Evolutionary conservation across 2,888 invertebrate species (phyloP), one percentile per base, ranked within the genome.

Genomic region (Artemia sp.): DNA sequence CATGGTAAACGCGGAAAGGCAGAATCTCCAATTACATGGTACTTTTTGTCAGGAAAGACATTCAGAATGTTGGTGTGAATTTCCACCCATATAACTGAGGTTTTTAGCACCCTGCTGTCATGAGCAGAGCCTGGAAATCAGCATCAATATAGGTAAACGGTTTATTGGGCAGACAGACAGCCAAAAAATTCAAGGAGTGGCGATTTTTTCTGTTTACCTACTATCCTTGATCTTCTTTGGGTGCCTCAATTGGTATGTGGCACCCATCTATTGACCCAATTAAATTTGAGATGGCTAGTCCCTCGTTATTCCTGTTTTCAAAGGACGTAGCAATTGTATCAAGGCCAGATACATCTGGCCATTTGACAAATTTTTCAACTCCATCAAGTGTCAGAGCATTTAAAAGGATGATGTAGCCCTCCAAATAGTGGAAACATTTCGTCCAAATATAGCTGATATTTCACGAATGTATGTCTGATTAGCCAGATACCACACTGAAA

Each of bases 1-100:
- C 68, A 68, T 24, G 51, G 12, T 8, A 24, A 51, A 14, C 68
- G 58, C 51, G 7, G 68, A 51, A 68, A 68, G 8, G 68, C 68
- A 2, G 68, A 68, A 51, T 68, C 68, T 8, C 51, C 68, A 9
- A 51, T 51, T 12, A 68, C 9, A 12, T 51, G 68, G 11, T 68
- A 68, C 8, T 51, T 50, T 12, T 5, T n/a, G 14, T 68, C 51
- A 12, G 51, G 51, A 14, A 68, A 68, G 11, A 10, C 8, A 10
- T 2, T 10, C 9, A 2, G 9, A 9, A 10, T 58, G 8, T 9
- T 10, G 9, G n/a, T 10, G 8, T 58, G 10, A 9, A 58, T 10
- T 19, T 10, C n/a, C 8, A 24, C 9, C 64, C 64, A 58, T n/a
- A 68, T 10, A n/a, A n/a, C 12, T 51, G 68, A 68, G n/a, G 12